A percentile compares a stretch with the other conserved stretches of the same genome.
Conservation (phyloP, 2,888 invertebrate genomes). For the Oegoconia quadripuncta region DNA sequence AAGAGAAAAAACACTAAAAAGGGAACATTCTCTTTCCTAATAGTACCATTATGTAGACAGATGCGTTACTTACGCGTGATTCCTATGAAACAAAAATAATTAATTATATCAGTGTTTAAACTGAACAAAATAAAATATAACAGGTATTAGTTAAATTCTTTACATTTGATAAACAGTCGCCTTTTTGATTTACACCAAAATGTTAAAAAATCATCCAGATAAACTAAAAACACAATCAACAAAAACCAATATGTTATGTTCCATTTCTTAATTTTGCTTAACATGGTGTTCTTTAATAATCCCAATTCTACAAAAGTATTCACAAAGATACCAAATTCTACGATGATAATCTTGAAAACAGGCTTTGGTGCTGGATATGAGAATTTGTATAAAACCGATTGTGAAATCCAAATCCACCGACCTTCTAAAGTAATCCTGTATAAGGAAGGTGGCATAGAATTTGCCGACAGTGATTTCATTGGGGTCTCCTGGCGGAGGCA, state of each 20-base stretch:
- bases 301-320: too few relatives aligned
- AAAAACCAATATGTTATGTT: too few relatives aligned
- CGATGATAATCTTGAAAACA: constrained; percentile 24
- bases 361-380: too few relatives aligned
- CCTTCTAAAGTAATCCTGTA: constrained; percentile 99
- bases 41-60: constrained; percentile 49
- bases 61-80: constrained; percentile 76
- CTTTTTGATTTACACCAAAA: too few relatives aligned
- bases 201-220: too few relatives aligned
- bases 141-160: too few relatives aligned
- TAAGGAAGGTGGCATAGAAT: constrained; percentile 99
- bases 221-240: too few relatives aligned
- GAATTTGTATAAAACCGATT: constrained; percentile 31
- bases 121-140: too few relatives aligned
- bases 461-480: constrained; percentile 99
- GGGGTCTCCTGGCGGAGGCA: constrained; percentile 98
- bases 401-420: constrained; percentile 30
- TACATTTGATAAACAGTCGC: too few relatives aligned
- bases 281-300: too few relatives aligned
- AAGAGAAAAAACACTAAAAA: constrained; percentile 47
- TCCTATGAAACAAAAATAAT: constrained; percentile 77
- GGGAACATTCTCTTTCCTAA: constrained; percentile 57
- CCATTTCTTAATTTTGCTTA: too few relatives aligned
- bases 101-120: constrained; percentile 58
- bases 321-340: too few relatives aligned